Evolutionary conservation across 2,888 invertebrate genomes (phyloP), one percentile per base, ranked within the genome.

Genomic region (Parnassius glacialis): DNA sequence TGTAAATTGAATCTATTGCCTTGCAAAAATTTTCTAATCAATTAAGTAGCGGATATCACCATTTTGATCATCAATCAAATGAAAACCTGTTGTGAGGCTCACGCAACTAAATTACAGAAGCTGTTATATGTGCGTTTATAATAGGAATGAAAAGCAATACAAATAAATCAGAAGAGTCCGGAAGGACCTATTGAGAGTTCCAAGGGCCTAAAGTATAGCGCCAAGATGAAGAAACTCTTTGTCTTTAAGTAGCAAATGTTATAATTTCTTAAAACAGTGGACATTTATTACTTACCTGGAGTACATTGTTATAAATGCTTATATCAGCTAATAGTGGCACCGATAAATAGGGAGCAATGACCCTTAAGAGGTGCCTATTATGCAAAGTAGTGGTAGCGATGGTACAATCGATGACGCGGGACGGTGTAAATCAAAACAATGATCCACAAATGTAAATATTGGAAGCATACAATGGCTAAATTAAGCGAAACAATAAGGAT

Each of bases 401-500:
- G 64, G 65, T 62, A 62, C 65, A 68, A 71, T 63, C 68, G 67
- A 68, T 66, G 62, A 68, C 68, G 64, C 68, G 68, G 68, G 70
- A 70, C 70, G 67, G 65, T 61, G 74, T 69, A 68, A 79, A 74
- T 76, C 79, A 81, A 76, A 83, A 83, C 82, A 82, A 67, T 70
- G 72, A 74, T 76, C 80, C 78, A 80, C 80, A 85, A 85, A 83
- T 84, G 85, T 87, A 87, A 88, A 90, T 90, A 89, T 77, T 79
- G 73, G 78, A 66, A 73, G 79, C 81, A 73, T 76, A 90, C 90
- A 90, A 90, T 90, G 87, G 90, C 83, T 82, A 83, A 89, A 89
- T 87, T 85, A 84, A 84, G 81, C 84, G 86, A 84, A 90, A 91
- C 90, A 91, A 90, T 90, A 88, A 84, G 85, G 88, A 84, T 87